Percentiles rank a stretch among this genome's conserved stretches.
Evolutionary conservation across 1,140 invertebrate species (phyloP).

Genomic region (Papilio dardanus): DNA sequence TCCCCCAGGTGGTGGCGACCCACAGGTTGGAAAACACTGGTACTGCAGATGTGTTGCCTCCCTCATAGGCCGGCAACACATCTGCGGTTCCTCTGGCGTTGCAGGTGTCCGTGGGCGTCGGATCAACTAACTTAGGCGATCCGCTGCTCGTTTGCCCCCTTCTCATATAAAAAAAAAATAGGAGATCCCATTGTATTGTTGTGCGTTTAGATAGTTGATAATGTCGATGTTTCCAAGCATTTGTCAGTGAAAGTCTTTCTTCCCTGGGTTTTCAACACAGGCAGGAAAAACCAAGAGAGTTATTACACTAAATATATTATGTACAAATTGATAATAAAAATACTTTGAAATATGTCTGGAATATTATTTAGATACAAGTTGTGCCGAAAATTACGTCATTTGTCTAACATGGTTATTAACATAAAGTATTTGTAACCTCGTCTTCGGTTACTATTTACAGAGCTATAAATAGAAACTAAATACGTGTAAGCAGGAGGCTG

Average conservation of each 20-base stretch:
- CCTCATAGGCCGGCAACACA: no score
- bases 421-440: conserved; percentile 73
- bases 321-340: background rate
- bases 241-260: background rate
- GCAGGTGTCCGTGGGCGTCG: no score
- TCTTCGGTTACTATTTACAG: conserved; percentile 71
- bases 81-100: no score
- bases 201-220: no score
- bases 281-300: background rate
- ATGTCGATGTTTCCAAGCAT: background rate
- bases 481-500: conserved; percentile 56
- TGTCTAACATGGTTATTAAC: conserved; percentile 46
- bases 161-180: no score
- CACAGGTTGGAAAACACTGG: no score
- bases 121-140: no score
- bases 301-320: background rate
- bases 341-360: background rate
- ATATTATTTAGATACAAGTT: background rate
- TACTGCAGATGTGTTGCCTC: no score
- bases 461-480: conserved; percentile 67
- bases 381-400: conserved; percentile 22
- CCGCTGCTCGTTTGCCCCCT: no score
- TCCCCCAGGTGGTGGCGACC: no score
- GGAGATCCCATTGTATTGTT: no score
- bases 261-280: background rate